These are phyloP conservation scores for Beaufortia kweichowensis DNA, from an alignment of 2,113 vertebrate species.

Conservation along the genomic window DNA sequence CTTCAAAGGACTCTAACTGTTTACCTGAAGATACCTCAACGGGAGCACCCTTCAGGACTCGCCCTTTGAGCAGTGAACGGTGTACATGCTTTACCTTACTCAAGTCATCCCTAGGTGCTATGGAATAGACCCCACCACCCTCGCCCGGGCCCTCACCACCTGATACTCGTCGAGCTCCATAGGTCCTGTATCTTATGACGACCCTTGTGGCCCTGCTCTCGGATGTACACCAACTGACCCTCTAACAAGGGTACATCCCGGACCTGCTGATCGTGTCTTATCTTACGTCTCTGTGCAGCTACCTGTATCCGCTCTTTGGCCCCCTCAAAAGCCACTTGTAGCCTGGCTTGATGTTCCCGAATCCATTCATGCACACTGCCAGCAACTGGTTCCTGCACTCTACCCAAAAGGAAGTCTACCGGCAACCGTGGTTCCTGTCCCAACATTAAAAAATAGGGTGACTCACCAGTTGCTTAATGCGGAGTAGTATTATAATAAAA, in stretches of 20 bases:
- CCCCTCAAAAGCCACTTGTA: background rate
- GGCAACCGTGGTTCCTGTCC: background rate
- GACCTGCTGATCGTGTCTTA: background rate
- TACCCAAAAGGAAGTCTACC: too few species aligned
- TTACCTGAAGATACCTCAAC: background rate
- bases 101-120: background rate
- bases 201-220: background rate
- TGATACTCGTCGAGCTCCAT: background rate
- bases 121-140: background rate
- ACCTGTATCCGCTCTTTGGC: background rate
- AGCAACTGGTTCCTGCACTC: background rate
- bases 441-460: background rate
- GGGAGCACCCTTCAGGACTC: background rate
- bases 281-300: background rate
- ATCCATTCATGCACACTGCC: too few species aligned
- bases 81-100: background rate
- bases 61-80: background rate
- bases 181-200: background rate
- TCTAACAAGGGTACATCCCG: background rate
- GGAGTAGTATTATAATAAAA: too few species aligned
- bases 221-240: background rate
- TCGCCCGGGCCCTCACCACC: background rate
- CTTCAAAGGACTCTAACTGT: too few species aligned
- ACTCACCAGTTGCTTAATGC: background rate
- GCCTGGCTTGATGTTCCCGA: background rate